These are phyloP conservation scores for Argyra leucocephala DNA, from an alignment of 2,888 invertebrate genomes.

Conservation along the genomic window DNA sequence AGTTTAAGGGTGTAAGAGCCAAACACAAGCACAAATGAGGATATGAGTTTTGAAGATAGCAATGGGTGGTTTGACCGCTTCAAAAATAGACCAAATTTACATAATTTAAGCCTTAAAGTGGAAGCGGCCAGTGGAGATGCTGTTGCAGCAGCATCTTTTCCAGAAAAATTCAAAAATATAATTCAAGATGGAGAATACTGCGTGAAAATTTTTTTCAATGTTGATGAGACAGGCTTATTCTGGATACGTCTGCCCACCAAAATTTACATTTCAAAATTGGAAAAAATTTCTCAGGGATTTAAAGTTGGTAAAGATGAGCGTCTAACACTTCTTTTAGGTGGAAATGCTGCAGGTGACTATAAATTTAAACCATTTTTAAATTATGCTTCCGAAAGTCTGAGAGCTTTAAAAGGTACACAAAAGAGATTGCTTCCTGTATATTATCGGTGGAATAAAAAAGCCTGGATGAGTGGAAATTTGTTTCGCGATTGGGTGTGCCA, in stretches of 20 bases:
- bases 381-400: neutral
- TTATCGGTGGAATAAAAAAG: neutral
- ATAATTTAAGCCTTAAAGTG: neutral
- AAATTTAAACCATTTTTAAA: constrained; percentile 7
- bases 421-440: neutral
- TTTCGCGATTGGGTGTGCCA: neutral
- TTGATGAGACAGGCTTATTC: constrained; percentile 11
- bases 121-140: neutral
- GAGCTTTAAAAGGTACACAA: neutral
- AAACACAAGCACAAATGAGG: neutral
- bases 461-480: constrained; percentile 8
- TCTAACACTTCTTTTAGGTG: neutral
- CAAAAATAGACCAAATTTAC: neutral
- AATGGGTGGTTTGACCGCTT: constrained; percentile 11
- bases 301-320: neutral
- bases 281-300: neutral
- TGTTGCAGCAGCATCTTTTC: neutral
- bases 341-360: neutral
- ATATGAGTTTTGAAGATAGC: neutral
- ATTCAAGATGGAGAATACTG: neutral
- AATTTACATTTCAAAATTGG: constrained; percentile 10
- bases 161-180: neutral
- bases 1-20: constrained; percentile 7
- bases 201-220: constrained; percentile 7
- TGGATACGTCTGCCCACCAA: constrained; percentile 10